Evolutionary conservation across 2,888 invertebrate genomes (phyloP).

Genomic region (Ectemnius cavifrons): DNA sequence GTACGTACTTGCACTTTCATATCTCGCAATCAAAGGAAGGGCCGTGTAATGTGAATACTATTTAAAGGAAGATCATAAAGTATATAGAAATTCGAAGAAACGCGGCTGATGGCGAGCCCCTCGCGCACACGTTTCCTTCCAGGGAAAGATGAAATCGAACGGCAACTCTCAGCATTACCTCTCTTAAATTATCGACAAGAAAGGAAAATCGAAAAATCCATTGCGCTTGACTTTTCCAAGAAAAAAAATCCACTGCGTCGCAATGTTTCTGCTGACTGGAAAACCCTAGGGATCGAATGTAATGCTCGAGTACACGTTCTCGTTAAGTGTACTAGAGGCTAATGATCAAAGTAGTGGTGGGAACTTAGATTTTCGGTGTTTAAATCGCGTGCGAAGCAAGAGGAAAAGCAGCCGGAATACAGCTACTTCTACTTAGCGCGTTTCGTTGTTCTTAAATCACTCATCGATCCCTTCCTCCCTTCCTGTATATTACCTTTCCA

Average conservation of each 20-base stretch:
- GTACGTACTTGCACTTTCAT: constrained; percentile 17
- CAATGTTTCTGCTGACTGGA: too few species aligned
- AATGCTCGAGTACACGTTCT: too few species aligned
- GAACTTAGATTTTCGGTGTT: constrained; percentile 54
- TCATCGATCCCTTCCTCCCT: constrained; percentile 8
- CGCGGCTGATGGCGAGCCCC: constrained; percentile 51
- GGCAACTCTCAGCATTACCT: constrained; percentile 9
- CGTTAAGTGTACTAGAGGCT: too few species aligned
- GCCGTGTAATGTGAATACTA: neutral
- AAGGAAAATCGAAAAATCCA: too few species aligned
- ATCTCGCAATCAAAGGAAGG: neutral
- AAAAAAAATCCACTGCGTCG: too few species aligned
- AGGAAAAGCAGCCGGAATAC: constrained; percentile 24
- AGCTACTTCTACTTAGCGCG: neutral
- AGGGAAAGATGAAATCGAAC: constrained; percentile 28
- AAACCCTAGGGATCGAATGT: too few species aligned
- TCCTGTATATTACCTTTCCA: neutral
- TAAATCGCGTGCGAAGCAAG: constrained; percentile 33
- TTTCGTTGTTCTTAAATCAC: neutral
- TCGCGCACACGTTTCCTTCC: constrained; percentile 37
- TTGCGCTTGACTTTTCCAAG: too few species aligned
- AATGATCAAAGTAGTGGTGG: constrained; percentile 19
- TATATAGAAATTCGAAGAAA: constrained; percentile 26
- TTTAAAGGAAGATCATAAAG: neutral
- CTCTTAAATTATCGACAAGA: too few species aligned